Conservation (phyloP, 2,888 invertebrate genomes). For the Autographa gamma region DNA sequence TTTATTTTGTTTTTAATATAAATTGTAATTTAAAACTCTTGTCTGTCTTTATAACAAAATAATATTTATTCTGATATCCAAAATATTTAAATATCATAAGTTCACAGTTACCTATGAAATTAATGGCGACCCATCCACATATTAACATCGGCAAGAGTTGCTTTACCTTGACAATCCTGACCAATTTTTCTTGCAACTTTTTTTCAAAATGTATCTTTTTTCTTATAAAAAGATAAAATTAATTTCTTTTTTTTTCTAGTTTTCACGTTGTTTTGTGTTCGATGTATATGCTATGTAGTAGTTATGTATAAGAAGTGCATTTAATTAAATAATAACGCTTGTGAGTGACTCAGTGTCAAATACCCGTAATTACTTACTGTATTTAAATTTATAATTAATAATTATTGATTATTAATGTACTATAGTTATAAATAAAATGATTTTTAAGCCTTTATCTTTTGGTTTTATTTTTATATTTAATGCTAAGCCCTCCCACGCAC, state of each 20-base stretch:
- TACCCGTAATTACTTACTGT: slow-evolving; percentile 79
- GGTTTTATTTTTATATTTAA: slow-evolving; percentile 36
- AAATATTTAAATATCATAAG: not conserved
- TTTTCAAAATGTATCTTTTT: no score
- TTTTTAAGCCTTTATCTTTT: slow-evolving; percentile 81
- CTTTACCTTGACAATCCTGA: no score
- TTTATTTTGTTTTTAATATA: not conserved
- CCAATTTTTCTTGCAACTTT: no score
- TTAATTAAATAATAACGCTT: slow-evolving; percentile 77
- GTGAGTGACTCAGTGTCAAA: slow-evolving; percentile 77
- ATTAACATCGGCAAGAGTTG: no score
- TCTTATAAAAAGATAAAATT: no score
- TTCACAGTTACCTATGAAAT: not conserved
- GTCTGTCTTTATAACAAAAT: no score
- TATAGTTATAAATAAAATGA: slow-evolving; percentile 87
- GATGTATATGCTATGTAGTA: slow-evolving; percentile 37
- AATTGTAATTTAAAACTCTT: no score
- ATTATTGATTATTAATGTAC: slow-evolving; percentile 83
- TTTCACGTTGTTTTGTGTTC: not conserved
- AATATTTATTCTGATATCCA: no score
- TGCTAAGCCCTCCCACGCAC: no score
- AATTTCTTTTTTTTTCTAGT: not conserved
- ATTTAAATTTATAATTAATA: slow-evolving; percentile 83
- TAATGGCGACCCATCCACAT: not conserved
- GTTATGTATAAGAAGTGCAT: slow-evolving; percentile 73